These are phyloP conservation scores for Acomys russatus DNA, from an alignment of 2,797 vertebrate species.

Conservation along the genomic window DNA sequence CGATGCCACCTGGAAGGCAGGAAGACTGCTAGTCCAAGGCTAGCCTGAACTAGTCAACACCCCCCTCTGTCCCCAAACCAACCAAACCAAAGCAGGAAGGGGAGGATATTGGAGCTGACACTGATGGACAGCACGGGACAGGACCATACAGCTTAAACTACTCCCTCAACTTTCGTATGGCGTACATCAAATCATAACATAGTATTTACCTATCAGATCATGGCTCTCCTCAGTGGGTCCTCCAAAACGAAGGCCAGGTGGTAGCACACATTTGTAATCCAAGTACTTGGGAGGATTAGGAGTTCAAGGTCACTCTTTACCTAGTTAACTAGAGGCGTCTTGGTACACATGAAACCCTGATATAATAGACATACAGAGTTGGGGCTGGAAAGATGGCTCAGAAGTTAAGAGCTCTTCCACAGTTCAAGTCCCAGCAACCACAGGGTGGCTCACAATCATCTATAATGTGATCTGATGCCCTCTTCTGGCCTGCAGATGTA, in stretches of 20 bases:
- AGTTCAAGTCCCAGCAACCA: too few species aligned
- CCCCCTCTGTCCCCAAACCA: too few species aligned
- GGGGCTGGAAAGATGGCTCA: too few species aligned
- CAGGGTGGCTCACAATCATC: too few species aligned
- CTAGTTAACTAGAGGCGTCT: background rate
- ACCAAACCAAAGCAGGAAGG: too few species aligned
- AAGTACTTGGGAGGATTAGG: background rate
- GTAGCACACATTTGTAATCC: background rate
- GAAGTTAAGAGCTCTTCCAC: too few species aligned
- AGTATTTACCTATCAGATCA: constrained; percentile 35
- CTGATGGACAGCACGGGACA: background rate
- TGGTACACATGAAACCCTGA: background rate
- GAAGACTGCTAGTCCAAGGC: background rate
- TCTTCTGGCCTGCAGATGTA: too few species aligned
- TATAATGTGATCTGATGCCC: too few species aligned
- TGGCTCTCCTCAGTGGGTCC: background rate
- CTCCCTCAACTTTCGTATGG: background rate
- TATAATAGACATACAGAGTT: background rate
- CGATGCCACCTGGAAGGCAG: background rate
- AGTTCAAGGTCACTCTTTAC: background rate
- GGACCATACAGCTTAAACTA: background rate
- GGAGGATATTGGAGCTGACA: background rate
- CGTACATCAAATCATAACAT: background rate
- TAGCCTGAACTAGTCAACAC: background rate
- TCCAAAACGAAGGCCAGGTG: background rate